Evolutionary conservation across 2,113 vertebrate genomes (phyloP).

Genomic region (Anseranas semipalmata): DNA sequence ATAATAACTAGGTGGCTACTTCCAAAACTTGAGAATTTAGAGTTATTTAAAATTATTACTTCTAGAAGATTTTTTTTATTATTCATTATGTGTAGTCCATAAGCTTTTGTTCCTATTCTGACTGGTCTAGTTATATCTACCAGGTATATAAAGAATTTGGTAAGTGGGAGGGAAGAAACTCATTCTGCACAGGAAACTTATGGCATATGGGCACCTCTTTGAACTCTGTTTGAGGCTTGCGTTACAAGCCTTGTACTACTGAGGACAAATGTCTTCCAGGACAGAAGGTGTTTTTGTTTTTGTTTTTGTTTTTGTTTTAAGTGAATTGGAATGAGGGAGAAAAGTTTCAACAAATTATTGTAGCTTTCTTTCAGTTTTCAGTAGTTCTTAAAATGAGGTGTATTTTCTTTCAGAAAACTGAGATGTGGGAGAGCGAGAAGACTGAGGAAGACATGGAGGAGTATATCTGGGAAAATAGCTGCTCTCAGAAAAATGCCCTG

Average conservation of each 20-base stretch:
- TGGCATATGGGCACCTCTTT: not conserved
- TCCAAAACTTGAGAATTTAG: not conserved
- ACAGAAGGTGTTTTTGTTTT: not conserved
- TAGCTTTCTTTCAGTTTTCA: not conserved
- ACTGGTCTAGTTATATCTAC: not conserved
- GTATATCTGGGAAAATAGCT: slow-evolving; percentile 89
- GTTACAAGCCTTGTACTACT: not conserved
- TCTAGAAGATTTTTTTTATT: not conserved
- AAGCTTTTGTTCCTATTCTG: not conserved
- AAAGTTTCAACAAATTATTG: not conserved
- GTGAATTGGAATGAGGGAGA: not conserved
- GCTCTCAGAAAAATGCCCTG: slow-evolving; percentile 85
- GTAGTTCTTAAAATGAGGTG: not conserved
- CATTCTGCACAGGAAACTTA: not conserved
- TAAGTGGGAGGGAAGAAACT: not conserved
- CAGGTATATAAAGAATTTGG: not conserved
- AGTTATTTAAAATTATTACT: not conserved
- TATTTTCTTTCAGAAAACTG: slow-evolving; percentile 85
- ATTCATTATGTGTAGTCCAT: not conserved
- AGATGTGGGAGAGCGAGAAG: slow-evolving; percentile 90
- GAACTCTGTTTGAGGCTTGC: not conserved
- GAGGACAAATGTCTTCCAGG: not conserved
- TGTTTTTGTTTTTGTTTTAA: not conserved
- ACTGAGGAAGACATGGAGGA: slow-evolving; percentile 91
- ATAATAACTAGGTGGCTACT: not conserved